Base-by-base conservation (phyloP, 1,140 invertebrate species). In the Calycopis cecrops region DNA sequence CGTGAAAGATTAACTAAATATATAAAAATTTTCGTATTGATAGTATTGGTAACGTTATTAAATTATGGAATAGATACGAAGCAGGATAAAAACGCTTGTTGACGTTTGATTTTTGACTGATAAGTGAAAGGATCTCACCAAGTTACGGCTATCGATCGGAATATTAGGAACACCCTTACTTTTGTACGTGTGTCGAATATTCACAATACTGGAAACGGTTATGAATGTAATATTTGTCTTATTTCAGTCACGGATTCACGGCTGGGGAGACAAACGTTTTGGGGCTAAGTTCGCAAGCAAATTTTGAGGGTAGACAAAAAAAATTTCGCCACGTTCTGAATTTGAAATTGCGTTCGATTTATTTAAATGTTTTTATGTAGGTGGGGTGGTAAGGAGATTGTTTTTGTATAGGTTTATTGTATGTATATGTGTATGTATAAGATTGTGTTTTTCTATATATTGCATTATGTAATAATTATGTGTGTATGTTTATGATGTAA, bases 201-300 rank as follows among this genome's bases (percentile, higher is more conserved):
- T 40, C 14, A 16, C 40, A 16, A 28, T 28, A 28, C 21, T 28
- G 21, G 6, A 28, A 28, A 6, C 21, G 14, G 54, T 9, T 35
- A 51, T 52, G 37, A 48, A 51, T 52, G 51, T 35, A 38, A 51
- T 54, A 48, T 62, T 61, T 55, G 51, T 40, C 35, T 62, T 70
- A 73, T 76, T 73, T 73, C 61, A 69, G 71, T 76, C 73, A 76
- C 73, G 71, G 63, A 67, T 69, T 76, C 71, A 65, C 67, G 61
- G 69, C 60, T 62, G 68, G 63, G 63, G 67, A 76, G 69, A 76
- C 67, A 71, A 76, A 73, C 64, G 68, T 58, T 65, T 60, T 55
- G 62, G 57, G 72, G 40, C 40, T 62, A 54, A 61, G 61, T 63
- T 67, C 60, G 65, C 65, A 65, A 68, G 63, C 72, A 72, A 72